Evolutionary conservation across 2,113 vertebrate genomes (phyloP).

Genomic region (Ranitomeya imitator): DNA sequence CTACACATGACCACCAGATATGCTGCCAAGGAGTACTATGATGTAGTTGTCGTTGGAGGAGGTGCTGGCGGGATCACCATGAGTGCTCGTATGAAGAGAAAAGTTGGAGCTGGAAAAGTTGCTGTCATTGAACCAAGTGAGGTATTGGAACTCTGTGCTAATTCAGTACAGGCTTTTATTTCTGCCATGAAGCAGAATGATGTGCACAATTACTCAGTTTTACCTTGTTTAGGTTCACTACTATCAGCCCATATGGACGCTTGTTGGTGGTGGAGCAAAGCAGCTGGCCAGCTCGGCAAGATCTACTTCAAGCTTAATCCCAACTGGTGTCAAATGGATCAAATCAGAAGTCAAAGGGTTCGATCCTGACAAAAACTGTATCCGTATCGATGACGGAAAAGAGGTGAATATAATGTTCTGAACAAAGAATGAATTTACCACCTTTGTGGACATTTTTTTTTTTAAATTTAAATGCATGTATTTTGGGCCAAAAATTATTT

Average conservation of each 20-base stretch:
- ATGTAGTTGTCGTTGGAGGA: slow-evolving; percentile 90
- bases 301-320: slow-evolving; percentile 80
- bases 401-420: slow-evolving; percentile 70
- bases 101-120: slow-evolving; percentile 85
- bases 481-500: too few species aligned
- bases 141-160: slow-evolving; percentile 65
- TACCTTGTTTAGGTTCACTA: slow-evolving; percentile 81
- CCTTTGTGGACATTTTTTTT: too few species aligned
- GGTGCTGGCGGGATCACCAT: slow-evolving; percentile 91
- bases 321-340: slow-evolving; percentile 89
- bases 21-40: slow-evolving; percentile 80
- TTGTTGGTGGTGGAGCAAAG: slow-evolving; percentile 94
- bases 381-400: slow-evolving; percentile 77
- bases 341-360: slow-evolving; percentile 82
- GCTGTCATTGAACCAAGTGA: slow-evolving; percentile 91
- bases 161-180: neutral
- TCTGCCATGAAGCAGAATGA: neutral
- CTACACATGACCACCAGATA: slow-evolving; percentile 67
- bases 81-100: slow-evolving; percentile 90
- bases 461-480: too few species aligned
- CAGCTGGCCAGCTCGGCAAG: slow-evolving; percentile 75
- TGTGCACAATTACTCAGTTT: neutral
- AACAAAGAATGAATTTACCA: neutral
- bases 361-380: slow-evolving; percentile 82
- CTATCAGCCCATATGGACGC: slow-evolving; percentile 95